Percentiles rank a stretch among this genome's conserved stretches.
Evolutionary conservation across 2,888 invertebrate genomes (phyloP).

Genomic region (Plagodis pulveraria): DNA sequence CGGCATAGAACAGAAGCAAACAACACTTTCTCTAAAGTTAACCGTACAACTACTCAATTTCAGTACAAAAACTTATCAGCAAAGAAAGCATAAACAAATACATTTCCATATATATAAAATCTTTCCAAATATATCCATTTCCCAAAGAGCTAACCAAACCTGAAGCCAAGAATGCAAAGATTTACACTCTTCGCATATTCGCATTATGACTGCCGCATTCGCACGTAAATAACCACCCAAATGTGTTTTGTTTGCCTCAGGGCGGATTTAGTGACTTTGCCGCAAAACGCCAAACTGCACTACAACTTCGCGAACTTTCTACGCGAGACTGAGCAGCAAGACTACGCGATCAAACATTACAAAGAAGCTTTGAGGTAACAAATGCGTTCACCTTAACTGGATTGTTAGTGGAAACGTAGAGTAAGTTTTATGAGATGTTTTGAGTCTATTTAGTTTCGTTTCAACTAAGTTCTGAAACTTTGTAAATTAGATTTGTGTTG

Average conservation of each 20-base stretch:
- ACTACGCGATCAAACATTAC: conserved; percentile 91
- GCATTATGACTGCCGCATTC: conserved; percentile 51
- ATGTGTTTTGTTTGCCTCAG: conserved; percentile 86
- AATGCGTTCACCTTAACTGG: conserved; percentile 47
- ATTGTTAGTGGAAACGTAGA: conserved; percentile 19
- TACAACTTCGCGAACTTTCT: conserved; percentile 96
- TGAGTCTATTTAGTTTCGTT: conserved; percentile 17
- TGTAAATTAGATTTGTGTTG: neutral
- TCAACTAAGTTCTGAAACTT: neutral
- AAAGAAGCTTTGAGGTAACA: conserved; percentile 91
- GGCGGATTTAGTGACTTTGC: conserved; percentile 91
- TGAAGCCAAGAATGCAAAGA: conserved; percentile 36
- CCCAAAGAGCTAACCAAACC: conserved; percentile 16
- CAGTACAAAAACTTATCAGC: neutral
- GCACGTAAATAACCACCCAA: conserved; percentile 61
- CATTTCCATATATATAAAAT: neutral
- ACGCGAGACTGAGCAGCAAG: conserved; percentile 89
- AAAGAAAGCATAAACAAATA: neutral
- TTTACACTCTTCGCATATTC: conserved; percentile 54
- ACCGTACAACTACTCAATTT: too few species aligned
- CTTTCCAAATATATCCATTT: conserved; percentile 12
- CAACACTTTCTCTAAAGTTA: too few species aligned
- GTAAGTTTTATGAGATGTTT: conserved; percentile 16
- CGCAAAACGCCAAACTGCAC: conserved; percentile 96
- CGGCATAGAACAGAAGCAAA: too few species aligned